phyloP scores from a whole-genome alignment of 2,113 vertebrate species.

The Sciurus niger region DNA sequence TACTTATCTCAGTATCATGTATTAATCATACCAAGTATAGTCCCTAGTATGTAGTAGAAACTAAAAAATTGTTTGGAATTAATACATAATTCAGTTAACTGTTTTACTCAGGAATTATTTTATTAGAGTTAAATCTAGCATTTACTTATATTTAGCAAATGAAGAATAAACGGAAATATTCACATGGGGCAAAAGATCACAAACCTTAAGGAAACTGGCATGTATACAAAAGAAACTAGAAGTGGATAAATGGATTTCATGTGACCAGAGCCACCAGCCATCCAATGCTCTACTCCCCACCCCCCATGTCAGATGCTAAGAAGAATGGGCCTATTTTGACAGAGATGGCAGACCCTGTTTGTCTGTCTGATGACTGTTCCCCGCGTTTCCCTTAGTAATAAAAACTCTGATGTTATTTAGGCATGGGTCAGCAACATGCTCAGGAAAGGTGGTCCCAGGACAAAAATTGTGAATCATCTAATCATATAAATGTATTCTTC shows the following conservation, averaged over 20 bases:
- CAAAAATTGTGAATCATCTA: background rate
- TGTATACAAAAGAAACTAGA: background rate
- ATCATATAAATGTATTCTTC: background rate
- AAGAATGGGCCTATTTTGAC: background rate
- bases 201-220: background rate
- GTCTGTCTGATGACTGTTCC: background rate
- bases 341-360: background rate
- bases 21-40: conserved; percentile 23
- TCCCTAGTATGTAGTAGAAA: background rate
- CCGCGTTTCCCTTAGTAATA: background rate
- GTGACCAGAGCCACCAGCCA: background rate
- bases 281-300: background rate
- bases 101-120: conserved; percentile 42
- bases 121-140: conserved; percentile 21
- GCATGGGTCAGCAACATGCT: background rate
- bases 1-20: background rate
- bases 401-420: background rate
- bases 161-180: conserved; percentile 11
- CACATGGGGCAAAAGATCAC: background rate
- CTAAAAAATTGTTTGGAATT: background rate
- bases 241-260: background rate
- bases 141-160: conserved; percentile 7
- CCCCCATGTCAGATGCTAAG: background rate
- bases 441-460: background rate
- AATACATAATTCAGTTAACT: conserved; percentile 7